Evolutionary conservation across 92 coral and sea anemone species (phyloP), one percentile per base, ranked within the genome.

Genomic region (Bergia sp.): DNA sequence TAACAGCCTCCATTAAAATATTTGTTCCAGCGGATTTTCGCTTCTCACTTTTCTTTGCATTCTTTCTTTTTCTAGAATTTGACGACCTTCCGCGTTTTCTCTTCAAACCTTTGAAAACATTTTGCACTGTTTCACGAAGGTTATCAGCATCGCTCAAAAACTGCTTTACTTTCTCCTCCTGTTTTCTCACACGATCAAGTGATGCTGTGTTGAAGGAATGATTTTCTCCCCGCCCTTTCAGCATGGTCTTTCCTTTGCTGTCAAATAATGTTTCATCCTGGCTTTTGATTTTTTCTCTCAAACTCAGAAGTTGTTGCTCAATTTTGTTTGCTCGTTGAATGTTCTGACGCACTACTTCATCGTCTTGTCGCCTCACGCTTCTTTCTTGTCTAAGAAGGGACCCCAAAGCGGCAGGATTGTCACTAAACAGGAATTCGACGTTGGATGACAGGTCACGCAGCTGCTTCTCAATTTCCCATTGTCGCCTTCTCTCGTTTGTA

Each of bases 301-400:
- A 66, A 66, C 73, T 66, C 73, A 66, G 20, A 66, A 66, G 73
- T 66, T 66, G 20, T 65, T 65, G 73, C 73, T 65, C 73, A 66
- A 66, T 66, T 66, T 66, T 66, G 73, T 66, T 66, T 66, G 73
- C 73, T 66, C 73, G 36, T 66, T 66, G 73, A 66, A 66, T 66
- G 73, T 66, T 66, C 73, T 66, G 73, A 66, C 5, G 73, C 73
- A 66, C 73, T 66, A 66, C 73, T 66, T 66, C 73, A 66, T 16
- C 73, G 73, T 20, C 73, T 66, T 66, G 73, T 66, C 73, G 73
- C 73, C 73, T 66, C 73, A 66, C 73, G 1, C 73, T 66, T 18
- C 73, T 66, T 66, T 66, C 73, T 66, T 66, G 73, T 66, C 73
- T 66, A 66, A 66, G 73, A 66, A 66, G 73, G 73, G 73, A 66